phyloP scores from a whole-genome alignment of 2,113 vertebrate genomes.

The Tetraodon nigroviridis region DNA sequence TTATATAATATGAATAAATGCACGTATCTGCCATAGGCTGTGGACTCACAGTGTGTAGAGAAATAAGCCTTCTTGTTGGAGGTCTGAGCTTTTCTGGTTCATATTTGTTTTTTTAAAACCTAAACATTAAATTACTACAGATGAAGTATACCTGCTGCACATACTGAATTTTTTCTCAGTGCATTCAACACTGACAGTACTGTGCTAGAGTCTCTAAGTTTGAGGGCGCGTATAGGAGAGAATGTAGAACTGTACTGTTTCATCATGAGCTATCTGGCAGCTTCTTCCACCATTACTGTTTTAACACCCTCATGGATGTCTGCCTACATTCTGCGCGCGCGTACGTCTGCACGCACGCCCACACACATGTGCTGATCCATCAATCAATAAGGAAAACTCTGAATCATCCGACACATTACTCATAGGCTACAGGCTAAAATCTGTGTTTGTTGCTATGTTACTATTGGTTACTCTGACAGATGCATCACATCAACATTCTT shows the following conservation, averaged over 20 bases:
- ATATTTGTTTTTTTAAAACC: not conserved
- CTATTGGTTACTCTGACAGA: conserved; percentile 48
- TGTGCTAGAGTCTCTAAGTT: not conserved
- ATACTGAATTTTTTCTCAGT: not conserved
- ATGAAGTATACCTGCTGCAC: not conserved
- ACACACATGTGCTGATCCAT: conserved; percentile 9
- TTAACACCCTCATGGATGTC: conserved; percentile 29
- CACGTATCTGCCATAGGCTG: too few species aligned
- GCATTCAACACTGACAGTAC: not conserved
- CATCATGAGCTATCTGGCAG: conserved; percentile 32
- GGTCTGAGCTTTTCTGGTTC: too few species aligned
- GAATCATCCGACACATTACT: conserved; percentile 53
- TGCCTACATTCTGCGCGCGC: conserved; percentile 16
- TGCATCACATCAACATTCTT: conserved; percentile 35
- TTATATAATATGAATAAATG: not conserved
- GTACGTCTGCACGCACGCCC: conserved; percentile 8
- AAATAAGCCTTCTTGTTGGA: too few species aligned
- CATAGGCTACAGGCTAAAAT: conserved; percentile 48
- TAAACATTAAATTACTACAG: not conserved
- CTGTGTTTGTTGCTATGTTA: conserved; percentile 60
- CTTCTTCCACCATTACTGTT: conserved; percentile 21
- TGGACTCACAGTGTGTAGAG: too few species aligned
- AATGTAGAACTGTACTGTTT: conserved; percentile 21
- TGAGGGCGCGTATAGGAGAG: conserved; percentile 12
- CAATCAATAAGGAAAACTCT: conserved; percentile 15